Percentiles rank a stretch among this genome's conserved stretches.
Evolutionary conservation across 2,113 vertebrate genomes (phyloP).

Genomic region (Elephantulus edwardii): DNA sequence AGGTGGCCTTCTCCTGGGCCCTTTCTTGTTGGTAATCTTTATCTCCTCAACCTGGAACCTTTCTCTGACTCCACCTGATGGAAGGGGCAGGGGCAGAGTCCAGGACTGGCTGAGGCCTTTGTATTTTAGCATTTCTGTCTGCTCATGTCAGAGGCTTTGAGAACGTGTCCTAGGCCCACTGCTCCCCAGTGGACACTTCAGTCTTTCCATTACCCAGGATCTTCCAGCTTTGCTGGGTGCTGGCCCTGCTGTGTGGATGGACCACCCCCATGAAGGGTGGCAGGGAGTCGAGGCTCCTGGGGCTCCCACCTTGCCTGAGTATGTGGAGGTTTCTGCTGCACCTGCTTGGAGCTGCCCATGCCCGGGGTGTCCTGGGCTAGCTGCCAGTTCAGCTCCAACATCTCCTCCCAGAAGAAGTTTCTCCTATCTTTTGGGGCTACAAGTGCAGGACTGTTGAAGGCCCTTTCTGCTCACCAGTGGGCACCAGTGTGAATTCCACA

Average conservation of each 20-base stretch:
- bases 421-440: not conserved
- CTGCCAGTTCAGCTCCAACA: not conserved
- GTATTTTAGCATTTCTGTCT: not conserved
- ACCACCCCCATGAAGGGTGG: not conserved
- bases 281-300: not conserved
- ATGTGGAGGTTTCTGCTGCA: not conserved
- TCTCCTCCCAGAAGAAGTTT: not conserved
- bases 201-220: not conserved
- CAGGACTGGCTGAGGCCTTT: not conserved
- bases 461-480: not conserved
- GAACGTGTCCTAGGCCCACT: not conserved
- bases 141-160: not conserved
- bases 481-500: not conserved
- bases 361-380: too few species aligned
- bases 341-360: not conserved
- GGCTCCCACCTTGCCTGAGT: too few species aligned
- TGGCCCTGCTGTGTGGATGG: not conserved
- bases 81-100: not conserved
- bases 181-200: not conserved
- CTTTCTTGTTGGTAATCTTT: not conserved
- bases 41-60: not conserved
- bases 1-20: not conserved
- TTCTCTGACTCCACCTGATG: not conserved
- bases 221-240: not conserved
- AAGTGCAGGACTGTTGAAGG: not conserved